phyloP scores from a whole-genome alignment of 2,113 vertebrate genomes.

The Corynorhinus townsendii region DNA sequence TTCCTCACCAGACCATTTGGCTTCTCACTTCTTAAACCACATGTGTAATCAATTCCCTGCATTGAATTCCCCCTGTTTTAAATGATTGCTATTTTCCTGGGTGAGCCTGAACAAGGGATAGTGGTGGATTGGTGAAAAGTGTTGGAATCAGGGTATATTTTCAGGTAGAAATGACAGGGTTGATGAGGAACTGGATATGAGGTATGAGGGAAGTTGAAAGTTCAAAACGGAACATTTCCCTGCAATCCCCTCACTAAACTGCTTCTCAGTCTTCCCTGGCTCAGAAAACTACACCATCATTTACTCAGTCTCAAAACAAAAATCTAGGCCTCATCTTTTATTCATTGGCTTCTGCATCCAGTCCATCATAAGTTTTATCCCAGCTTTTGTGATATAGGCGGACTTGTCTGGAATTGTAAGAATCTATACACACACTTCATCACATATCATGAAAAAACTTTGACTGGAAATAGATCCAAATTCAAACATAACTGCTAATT shows the following conservation, averaged over 20 bases:
- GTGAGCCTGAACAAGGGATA: not conserved
- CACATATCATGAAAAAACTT: not conserved
- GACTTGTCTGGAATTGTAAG: conserved; percentile 18
- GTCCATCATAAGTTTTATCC: not conserved
- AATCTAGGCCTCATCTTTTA: not conserved
- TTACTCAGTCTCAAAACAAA: conserved; percentile 6
- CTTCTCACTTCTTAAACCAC: not conserved
- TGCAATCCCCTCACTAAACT: not conserved
- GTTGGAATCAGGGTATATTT: not conserved
- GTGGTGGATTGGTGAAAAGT: not conserved
- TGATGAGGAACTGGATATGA: not conserved
- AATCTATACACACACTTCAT: not conserved
- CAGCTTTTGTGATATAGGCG: not conserved
- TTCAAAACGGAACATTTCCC: not conserved
- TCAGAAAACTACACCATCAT: not conserved
- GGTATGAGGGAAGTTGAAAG: not conserved
- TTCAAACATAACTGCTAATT: not conserved
- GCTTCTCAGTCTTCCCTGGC: not conserved
- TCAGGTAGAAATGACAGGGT: conserved; percentile 17
- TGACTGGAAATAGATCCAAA: conserved; percentile 13
- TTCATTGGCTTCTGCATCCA: not conserved
- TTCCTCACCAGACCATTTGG: not conserved
- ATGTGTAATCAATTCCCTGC: not conserved
- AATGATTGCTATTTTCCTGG: not conserved
- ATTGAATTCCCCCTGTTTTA: not conserved